phyloP scores from a whole-genome alignment of 2,113 vertebrate genomes.

The Rhinopomastus cyanomelas region DNA sequence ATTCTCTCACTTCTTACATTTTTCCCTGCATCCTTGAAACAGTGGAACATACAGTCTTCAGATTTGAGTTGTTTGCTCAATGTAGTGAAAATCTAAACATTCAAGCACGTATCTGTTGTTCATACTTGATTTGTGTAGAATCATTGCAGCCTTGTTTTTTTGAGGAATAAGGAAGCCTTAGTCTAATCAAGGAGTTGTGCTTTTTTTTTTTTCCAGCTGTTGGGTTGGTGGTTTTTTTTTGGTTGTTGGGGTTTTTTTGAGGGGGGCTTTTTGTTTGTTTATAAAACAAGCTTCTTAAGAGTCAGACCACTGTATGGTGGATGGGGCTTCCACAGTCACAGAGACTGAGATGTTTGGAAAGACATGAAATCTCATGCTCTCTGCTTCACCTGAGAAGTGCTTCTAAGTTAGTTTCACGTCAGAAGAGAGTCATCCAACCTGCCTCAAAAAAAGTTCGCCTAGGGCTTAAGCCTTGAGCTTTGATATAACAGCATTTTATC shows the following conservation, averaged over 20 bases:
- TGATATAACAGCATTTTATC: neutral
- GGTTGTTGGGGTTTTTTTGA: too few relatives aligned
- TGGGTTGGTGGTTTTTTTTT: too few relatives aligned
- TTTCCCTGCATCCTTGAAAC: neutral
- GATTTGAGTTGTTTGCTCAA: neutral
- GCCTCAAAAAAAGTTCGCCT: neutral
- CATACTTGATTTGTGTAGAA: neutral
- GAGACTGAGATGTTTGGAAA: neutral
- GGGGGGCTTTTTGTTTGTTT: too few relatives aligned
- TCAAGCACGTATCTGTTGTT: neutral
- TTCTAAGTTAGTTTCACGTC: neutral
- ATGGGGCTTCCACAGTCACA: neutral
- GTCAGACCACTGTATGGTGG: neutral
- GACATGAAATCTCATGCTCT: neutral
- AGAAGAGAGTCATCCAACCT: neutral
- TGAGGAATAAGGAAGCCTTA: neutral
- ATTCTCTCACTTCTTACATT: neutral
- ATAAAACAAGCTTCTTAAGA: neutral
- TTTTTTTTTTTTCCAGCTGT: too few relatives aligned
- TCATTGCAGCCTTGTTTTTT: neutral
- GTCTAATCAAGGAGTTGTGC: neutral
- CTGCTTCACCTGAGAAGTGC: neutral
- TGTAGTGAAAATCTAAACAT: neutral
- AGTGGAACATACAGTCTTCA: neutral
- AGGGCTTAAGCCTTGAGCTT: neutral